Conservation (phyloP, 2,113 vertebrate species). For the Symphodus melops region DNA sequence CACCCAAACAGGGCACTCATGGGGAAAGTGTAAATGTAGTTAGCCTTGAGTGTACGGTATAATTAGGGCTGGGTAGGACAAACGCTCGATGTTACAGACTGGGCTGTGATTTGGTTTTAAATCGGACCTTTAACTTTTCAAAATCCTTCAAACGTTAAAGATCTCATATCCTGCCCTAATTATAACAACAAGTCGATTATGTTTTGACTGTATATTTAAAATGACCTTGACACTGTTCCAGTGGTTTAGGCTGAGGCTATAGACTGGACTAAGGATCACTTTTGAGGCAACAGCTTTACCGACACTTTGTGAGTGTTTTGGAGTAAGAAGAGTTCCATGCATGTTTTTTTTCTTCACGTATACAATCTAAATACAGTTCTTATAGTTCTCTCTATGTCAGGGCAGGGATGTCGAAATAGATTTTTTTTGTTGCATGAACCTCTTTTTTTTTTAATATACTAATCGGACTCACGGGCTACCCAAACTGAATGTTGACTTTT, state of each 20-base stretch:
- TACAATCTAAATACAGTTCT: background rate
- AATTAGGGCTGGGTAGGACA: constrained; percentile 34
- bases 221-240: constrained; percentile 39
- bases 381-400: too few species aligned
- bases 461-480: background rate
- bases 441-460: background rate
- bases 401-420: background rate
- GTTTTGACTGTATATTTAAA: constrained; percentile 29
- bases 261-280: constrained; percentile 36
- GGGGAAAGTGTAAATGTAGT: background rate
- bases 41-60: background rate
- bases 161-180: constrained; percentile 34
- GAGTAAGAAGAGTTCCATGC: constrained; percentile 22
- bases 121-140: background rate
- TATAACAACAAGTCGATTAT: background rate
- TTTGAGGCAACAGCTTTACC: constrained; percentile 26
- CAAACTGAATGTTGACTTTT: constrained; percentile 85
- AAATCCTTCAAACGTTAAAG: background rate
- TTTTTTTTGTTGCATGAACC: constrained; percentile 45
- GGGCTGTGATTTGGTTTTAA: background rate
- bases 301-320: constrained; percentile 40
- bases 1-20: background rate
- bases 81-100: background rate
- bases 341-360: constrained; percentile 7
- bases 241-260: constrained; percentile 37